Evolutionary conservation across 1,140 invertebrate genomes (phyloP).

Genomic region (Brachionus rubens): DNA sequence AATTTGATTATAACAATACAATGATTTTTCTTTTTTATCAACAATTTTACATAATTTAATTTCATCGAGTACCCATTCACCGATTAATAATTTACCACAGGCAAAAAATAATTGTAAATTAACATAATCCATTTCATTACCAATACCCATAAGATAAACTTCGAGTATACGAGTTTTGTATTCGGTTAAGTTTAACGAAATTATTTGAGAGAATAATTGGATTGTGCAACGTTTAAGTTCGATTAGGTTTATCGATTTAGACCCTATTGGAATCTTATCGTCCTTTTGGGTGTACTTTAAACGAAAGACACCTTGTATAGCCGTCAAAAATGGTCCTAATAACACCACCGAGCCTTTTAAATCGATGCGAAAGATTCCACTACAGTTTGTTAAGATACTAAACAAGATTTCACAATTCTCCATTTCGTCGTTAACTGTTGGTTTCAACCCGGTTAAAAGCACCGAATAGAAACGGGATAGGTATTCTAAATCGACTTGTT

Average conservation of each 20-base stretch:
- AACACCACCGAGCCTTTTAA: conserved; percentile 86
- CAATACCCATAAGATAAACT: neutral
- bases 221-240: conserved; percentile 84
- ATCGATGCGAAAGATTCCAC: conserved; percentile 78
- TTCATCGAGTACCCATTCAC: conserved; percentile 34
- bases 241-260: neutral
- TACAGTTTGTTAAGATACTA: conserved; percentile 52
- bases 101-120: conserved; percentile 19
- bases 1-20: conserved; percentile 43
- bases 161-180: neutral
- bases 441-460: conserved; percentile 78
- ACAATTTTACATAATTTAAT: neutral
- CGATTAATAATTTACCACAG: conserved; percentile 35
- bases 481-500: conserved; percentile 89
- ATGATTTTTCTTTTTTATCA: conserved; percentile 41
- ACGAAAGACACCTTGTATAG: conserved; percentile 67
- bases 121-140: neutral
- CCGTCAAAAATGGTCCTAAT: conserved; percentile 79
- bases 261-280: conserved; percentile 49
- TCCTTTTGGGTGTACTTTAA: conserved; percentile 49
- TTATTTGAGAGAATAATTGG: conserved; percentile 80
- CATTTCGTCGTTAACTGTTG: conserved; percentile 49
- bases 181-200: conserved; percentile 66
- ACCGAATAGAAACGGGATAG: conserved; percentile 89
- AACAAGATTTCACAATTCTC: conserved; percentile 48